Base-by-base conservation (phyloP, 2,113 vertebrate species). In the Anguilla rostrata region DNA sequence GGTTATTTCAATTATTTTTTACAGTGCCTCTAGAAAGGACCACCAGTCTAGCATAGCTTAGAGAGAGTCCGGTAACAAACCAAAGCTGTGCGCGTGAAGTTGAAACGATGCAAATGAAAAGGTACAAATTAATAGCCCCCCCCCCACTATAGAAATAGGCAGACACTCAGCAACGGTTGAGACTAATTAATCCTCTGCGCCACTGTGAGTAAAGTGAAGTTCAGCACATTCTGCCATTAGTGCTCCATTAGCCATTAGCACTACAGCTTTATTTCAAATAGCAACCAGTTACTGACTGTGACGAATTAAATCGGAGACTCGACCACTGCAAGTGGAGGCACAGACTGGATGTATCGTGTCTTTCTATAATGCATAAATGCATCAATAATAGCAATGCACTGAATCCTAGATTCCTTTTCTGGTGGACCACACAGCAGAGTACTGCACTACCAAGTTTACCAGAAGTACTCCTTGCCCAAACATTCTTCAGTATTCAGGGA, bases 361-460 rank as follows among this genome's bases (percentile, higher is more conserved):
- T 57, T 57, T 80, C 75, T 53, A 34, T 63, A 39, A 81, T 84
- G 79, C 22, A 20, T 75, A 81, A 29, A 84, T 39, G 78, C 86
- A 87, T 84, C 81, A 87, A 87, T 87, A 87, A 87, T 41, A n/a
- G 18, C 39, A 57, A 75, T 78, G 63, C 34, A 43, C 9, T 26
- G 43, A 34, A 40, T 63, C 57, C 85, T 41, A 40, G 57, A 60
- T 63, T 84, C 83, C 83, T 40, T 12, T 34, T 29, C 26, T 75
- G 20, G 11, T 12, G 26, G 5, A 75, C 9, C 7, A 2, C 60
- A 66, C 60, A 34, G 26, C 2, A 75, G 22, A 29, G 71, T 29
- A 34, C 71, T 9, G 4, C n/a, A 66, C 18, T 66, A 66, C 18
- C 60, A 66, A 66, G 60, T 26, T 1, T 66, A 22, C 22, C 4